These are phyloP conservation scores for Melanostigma gelatinosum DNA, from an alignment of 2,113 vertebrate species.

Conservation along the genomic window DNA sequence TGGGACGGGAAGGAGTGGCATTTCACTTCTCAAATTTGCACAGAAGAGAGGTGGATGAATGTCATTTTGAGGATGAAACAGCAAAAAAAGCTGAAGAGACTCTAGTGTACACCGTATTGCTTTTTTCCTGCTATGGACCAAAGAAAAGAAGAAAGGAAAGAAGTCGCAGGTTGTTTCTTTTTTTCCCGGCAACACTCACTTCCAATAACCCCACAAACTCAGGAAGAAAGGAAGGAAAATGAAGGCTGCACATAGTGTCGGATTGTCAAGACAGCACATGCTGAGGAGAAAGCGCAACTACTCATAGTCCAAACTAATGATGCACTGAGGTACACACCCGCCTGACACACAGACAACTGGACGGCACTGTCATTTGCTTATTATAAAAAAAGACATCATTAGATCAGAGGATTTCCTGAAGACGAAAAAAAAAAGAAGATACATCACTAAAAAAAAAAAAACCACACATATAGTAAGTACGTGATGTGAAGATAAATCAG, in stretches of 20 bases:
- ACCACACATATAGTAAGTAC: not conserved
- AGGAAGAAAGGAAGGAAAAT: constrained; percentile 49
- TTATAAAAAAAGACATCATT: constrained; percentile 8
- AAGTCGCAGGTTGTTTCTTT: constrained; percentile 23
- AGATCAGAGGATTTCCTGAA: not conserved
- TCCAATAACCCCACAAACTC: constrained; percentile 57
- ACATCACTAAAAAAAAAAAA: not conserved
- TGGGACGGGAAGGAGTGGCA: constrained; percentile 27
- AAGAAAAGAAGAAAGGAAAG: constrained; percentile 16
- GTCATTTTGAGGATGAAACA: constrained; percentile 54
- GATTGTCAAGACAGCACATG: constrained; percentile 24
- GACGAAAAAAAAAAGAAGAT: not conserved
- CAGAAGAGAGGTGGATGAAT: constrained; percentile 27
- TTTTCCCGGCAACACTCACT: constrained; percentile 35
- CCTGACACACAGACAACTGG: constrained; percentile 14
- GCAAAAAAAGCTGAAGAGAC: constrained; percentile 59
- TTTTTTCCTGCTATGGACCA: constrained; percentile 42
- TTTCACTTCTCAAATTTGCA: constrained; percentile 59
- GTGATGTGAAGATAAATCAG: not conserved
- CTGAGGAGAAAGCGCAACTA: constrained; percentile 17
- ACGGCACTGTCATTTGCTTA: constrained; percentile 9
- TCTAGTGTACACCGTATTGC: constrained; percentile 29
- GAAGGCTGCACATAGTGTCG: constrained; percentile 14
- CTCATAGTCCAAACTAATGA: constrained; percentile 31
- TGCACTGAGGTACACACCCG: constrained; percentile 24